Evolutionary conservation across 2,113 vertebrate genomes (phyloP).

Genomic region (Gambusia holbrooki): DNA sequence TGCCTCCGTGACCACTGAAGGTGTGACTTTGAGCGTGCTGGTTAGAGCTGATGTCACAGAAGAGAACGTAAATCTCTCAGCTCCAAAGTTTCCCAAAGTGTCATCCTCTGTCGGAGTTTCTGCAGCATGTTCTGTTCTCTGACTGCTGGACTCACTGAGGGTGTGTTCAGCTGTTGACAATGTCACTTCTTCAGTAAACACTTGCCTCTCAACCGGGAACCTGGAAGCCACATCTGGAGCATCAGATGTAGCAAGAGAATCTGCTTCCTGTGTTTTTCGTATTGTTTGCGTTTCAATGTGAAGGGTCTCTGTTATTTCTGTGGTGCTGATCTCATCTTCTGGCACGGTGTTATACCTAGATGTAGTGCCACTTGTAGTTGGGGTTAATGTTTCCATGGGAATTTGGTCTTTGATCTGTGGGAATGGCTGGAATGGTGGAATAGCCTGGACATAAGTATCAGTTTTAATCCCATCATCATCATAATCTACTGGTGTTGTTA

Average conservation of each 20-base stretch:
- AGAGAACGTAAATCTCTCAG: constrained; percentile 80
- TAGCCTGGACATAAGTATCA: constrained; percentile 23
- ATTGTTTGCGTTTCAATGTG: constrained; percentile 16
- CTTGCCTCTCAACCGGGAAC: constrained; percentile 64
- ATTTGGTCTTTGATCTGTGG: constrained; percentile 6
- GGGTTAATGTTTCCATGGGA: not conserved
- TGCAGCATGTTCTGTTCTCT: constrained; percentile 18
- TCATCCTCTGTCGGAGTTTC: constrained; percentile 59
- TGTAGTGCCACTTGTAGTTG: not conserved
- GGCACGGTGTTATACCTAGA: constrained; percentile 42
- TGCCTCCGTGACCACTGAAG: constrained; percentile 66
- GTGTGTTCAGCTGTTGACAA: constrained; percentile 70
- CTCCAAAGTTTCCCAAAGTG: constrained; percentile 73
- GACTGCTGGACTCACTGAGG: constrained; percentile 61
- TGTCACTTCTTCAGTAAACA: constrained; percentile 71
- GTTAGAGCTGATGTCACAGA: constrained; percentile 54
- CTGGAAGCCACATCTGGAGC: constrained; percentile 30
- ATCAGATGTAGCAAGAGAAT: constrained; percentile 11
- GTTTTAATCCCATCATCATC: constrained; percentile 50
- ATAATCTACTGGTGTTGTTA: constrained; percentile 42
- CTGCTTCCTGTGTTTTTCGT: constrained; percentile 5
- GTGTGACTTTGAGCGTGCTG: constrained; percentile 62
- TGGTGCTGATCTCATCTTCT: constrained; percentile 12
- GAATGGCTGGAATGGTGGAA: constrained; percentile 14
- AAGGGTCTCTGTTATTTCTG: constrained; percentile 2